These are phyloP conservation scores for Pollachius pollachius DNA, from an alignment of 2,113 vertebrate genomes.

Conservation along the genomic window DNA sequence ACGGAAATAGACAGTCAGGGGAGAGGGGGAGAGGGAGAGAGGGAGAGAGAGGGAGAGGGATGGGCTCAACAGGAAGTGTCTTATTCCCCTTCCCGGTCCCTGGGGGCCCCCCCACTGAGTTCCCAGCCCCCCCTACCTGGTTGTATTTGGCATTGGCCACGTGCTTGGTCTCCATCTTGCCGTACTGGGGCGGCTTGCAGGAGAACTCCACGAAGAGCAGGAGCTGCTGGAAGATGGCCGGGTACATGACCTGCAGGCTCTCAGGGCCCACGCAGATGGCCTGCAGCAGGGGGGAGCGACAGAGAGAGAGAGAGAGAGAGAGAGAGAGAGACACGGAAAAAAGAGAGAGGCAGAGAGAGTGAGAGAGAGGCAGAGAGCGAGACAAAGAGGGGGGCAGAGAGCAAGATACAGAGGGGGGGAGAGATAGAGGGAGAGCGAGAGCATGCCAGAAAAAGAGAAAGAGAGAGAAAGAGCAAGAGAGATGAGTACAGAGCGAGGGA, in stretches of 20 bases:
- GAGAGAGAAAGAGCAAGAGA: no score
- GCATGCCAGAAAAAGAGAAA: no score
- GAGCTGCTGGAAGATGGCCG: slow-evolving; percentile 96
- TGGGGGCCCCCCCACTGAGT: slow-evolving; percentile 19
- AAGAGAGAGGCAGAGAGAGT: no score
- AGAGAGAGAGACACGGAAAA: no score
- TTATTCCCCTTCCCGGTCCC: no score
- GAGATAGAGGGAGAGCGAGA: slow-evolving; percentile 27
- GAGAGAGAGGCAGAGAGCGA: no score
- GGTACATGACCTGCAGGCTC: slow-evolving; percentile 99
- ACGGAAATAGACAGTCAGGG: background rate
- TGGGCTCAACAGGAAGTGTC: no score
- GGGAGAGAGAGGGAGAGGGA: no score
- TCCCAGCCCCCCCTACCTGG: slow-evolving; percentile 76
- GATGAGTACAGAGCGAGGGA: no score
- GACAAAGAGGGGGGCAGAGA: no score
- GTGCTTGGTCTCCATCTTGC: slow-evolving; percentile 96
- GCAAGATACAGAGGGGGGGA: background rate
- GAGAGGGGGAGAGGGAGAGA: no score
- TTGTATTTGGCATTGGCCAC: slow-evolving; percentile 99
- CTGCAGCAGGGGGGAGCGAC: slow-evolving; percentile 66
- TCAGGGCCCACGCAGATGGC: slow-evolving; percentile 96
- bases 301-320: slow-evolving; percentile 21
- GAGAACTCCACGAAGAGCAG: slow-evolving; percentile 97
- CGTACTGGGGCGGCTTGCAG: slow-evolving; percentile 96